These are phyloP conservation scores for Ligdia adustata DNA, from an alignment of 2,888 invertebrate species.

Conservation along the genomic window DNA sequence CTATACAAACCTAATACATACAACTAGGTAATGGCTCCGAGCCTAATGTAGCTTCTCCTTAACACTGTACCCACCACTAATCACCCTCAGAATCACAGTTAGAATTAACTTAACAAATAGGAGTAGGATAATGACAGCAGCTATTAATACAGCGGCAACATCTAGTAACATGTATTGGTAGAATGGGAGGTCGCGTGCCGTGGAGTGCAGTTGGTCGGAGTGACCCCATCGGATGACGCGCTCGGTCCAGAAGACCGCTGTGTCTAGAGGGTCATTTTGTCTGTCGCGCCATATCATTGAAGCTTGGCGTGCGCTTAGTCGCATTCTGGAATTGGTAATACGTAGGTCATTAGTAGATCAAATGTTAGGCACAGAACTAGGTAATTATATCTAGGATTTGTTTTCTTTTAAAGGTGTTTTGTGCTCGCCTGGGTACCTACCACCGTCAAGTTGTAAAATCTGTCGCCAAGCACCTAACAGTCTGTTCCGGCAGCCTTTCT, in stretches of 20 bases:
- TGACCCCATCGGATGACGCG: constrained; percentile 77
- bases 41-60: constrained; percentile 68
- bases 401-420: no score
- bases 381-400: no score
- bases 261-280: constrained; percentile 76
- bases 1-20: neutral
- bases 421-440: no score
- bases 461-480: no score
- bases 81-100: constrained; percentile 47
- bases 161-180: constrained; percentile 63
- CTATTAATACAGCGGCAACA: constrained; percentile 55
- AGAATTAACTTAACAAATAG: constrained; percentile 49
- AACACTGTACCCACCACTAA: constrained; percentile 46
- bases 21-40: neutral
- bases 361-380: no score
- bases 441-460: no score
- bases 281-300: constrained; percentile 82
- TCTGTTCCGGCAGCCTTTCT: no score
- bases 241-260: constrained; percentile 84
- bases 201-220: constrained; percentile 56
- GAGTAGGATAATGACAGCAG: constrained; percentile 46
- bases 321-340: constrained; percentile 69
- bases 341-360: no score
- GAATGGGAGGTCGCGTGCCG: constrained; percentile 58
- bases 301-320: constrained; percentile 65